A percentile compares a stretch with the other conserved stretches of the same genome.
These are phyloP conservation scores for Apomyelois bistriatella DNA, from an alignment of 2,888 invertebrate genomes.

Conservation along the genomic window DNA sequence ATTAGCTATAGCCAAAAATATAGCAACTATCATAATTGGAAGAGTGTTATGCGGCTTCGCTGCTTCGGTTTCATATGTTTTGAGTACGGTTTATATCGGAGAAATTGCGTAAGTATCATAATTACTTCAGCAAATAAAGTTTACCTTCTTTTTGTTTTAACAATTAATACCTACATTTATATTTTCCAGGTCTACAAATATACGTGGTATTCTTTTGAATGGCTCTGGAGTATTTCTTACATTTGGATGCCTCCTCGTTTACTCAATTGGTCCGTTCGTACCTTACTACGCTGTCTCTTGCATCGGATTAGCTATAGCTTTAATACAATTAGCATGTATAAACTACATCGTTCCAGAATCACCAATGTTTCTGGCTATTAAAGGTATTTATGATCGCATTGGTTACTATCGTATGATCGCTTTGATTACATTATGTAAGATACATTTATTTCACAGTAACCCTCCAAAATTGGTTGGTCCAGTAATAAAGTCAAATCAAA, in stretches of 20 bases:
- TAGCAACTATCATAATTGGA: not conserved
- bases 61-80: not conserved
- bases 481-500: not conserved
- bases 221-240: slow-evolving; percentile 36
- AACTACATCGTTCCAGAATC: slow-evolving; percentile 41
- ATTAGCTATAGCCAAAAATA: not conserved
- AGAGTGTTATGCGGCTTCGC: not conserved
- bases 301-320: slow-evolving; percentile 33
- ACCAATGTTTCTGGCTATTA: slow-evolving; percentile 40
- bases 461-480: too few species aligned
- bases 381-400: too few species aligned
- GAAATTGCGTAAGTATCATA: slow-evolving; percentile 41
- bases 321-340: slow-evolving; percentile 26
- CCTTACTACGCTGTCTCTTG: slow-evolving; percentile 37
- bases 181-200: slow-evolving; percentile 34
- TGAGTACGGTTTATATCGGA: slow-evolving; percentile 37
- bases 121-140: too few species aligned
- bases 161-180: too few species aligned
- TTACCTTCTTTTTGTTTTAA: too few species aligned
- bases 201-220: slow-evolving; percentile 41
- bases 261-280: slow-evolving; percentile 39
- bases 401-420: too few species aligned
- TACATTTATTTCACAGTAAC: too few species aligned
- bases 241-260: slow-evolving; percentile 36
- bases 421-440: too few species aligned